Conservation (phyloP, 2,888 invertebrate species). For the Drosophila mayaguana region DNA sequence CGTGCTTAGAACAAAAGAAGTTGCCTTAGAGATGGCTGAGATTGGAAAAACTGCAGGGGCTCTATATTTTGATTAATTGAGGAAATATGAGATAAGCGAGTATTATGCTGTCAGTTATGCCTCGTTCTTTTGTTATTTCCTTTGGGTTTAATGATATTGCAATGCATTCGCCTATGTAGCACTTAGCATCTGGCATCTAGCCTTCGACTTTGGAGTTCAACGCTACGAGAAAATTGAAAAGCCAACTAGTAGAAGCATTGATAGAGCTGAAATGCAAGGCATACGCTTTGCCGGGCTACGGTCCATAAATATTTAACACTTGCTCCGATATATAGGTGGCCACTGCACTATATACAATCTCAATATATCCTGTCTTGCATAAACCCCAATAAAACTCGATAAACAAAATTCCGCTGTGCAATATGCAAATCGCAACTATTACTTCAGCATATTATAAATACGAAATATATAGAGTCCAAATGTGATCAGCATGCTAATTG, state of each 20-base stretch:
- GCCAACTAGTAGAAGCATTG: conserved; percentile 11
- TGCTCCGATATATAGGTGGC: conserved; percentile 27
- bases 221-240: conserved; percentile 31
- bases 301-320: conserved; percentile 60
- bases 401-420: conserved; percentile 31
- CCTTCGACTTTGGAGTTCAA: conserved; percentile 57
- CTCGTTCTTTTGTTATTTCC: background rate
- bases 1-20: too few relatives aligned
- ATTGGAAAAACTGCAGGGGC: background rate
- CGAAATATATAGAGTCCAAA: conserved; percentile 47
- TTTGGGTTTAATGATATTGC: conserved; percentile 20
- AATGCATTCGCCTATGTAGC: conserved; percentile 16
- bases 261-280: conserved; percentile 1
- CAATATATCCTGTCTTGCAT: conserved; percentile 66
- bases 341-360: conserved; percentile 46
- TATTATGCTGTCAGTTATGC: background rate
- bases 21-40: background rate
- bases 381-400: conserved; percentile 49
- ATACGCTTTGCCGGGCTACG: conserved; percentile 13
- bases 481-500: conserved; percentile 12
- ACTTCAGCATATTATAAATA: conserved; percentile 75
- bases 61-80: too few relatives aligned
- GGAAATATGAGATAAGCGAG: too few relatives aligned
- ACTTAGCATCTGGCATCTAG: conserved; percentile 20
- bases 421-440: conserved; percentile 58